Percentiles rank a stretch among this genome's conserved stretches.
These are phyloP conservation scores for Calephelis nemesis DNA, from an alignment of 1,140 invertebrate species.

Conservation along the genomic window DNA sequence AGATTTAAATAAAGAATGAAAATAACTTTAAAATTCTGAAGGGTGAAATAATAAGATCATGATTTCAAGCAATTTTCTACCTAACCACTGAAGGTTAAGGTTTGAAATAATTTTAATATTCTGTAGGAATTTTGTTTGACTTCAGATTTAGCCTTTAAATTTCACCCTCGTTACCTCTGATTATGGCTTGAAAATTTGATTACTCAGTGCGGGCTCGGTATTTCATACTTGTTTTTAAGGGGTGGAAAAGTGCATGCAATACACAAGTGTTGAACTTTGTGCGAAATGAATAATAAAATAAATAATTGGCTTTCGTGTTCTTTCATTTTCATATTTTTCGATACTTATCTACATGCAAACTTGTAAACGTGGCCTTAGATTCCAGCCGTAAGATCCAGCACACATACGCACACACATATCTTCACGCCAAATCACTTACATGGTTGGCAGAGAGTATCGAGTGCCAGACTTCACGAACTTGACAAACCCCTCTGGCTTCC, in stretches of 20 bases:
- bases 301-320: neutral
- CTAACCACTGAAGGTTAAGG: neutral
- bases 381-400: too few species aligned
- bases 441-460: too few species aligned
- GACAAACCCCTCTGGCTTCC: too few species aligned
- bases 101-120: neutral
- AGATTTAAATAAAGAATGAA: conserved; percentile 20
- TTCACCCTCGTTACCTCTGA: conserved; percentile 40
- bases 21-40: conserved; percentile 22
- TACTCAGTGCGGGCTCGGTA: conserved; percentile 28
- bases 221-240: conserved; percentile 27
- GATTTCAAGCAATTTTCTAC: neutral
- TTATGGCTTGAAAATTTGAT: conserved; percentile 36
- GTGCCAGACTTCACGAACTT: too few species aligned
- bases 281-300: neutral
- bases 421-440: too few species aligned
- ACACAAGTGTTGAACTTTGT: neutral
- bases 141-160: conserved; percentile 33
- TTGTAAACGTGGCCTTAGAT: too few species aligned
- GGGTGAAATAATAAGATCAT: conserved; percentile 6
- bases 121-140: neutral
- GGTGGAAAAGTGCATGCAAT: conserved; percentile 21
- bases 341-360: too few species aligned
- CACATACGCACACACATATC: too few species aligned
- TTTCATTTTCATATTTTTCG: too few species aligned